Conservation (phyloP, 2,113 vertebrate species). For the Turnix velox region DNA sequence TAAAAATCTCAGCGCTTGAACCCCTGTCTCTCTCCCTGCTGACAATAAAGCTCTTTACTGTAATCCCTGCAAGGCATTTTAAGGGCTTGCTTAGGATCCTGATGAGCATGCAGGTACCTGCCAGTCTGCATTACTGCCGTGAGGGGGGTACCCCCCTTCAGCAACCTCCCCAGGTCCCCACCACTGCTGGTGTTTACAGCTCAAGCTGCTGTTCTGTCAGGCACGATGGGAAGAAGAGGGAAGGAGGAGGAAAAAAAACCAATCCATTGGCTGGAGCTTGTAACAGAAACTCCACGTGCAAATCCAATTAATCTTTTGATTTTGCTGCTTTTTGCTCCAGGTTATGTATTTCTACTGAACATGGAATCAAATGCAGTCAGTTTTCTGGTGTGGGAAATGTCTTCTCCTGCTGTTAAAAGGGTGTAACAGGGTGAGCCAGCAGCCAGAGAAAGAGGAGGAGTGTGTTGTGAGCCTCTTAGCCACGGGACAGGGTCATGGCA, state of each 20-base stretch:
- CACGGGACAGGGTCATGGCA: fast-evolving
- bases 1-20: not conserved
- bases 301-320: constrained; percentile 61
- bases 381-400: not conserved
- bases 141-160: not conserved
- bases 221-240: not conserved
- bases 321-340: constrained; percentile 8
- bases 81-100: not conserved
- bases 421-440: not conserved
- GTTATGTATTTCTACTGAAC: constrained; percentile 54
- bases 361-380: not conserved
- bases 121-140: not conserved
- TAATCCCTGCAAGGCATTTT: constrained; percentile 23
- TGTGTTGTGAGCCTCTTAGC: fast-evolving
- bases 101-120: not conserved
- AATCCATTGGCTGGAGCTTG: not conserved
- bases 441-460: not conserved
- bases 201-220: not conserved
- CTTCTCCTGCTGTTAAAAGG: not conserved
- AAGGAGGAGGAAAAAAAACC: fast-evolving
- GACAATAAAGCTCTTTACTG: constrained; percentile 28
- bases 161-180: not conserved
- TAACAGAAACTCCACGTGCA: constrained; percentile 11
- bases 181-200: not conserved
- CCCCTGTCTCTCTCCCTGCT: not conserved